Evolutionary conservation across 2,888 invertebrate species (phyloP).

Genomic region (Troides oblongomaculatus): DNA sequence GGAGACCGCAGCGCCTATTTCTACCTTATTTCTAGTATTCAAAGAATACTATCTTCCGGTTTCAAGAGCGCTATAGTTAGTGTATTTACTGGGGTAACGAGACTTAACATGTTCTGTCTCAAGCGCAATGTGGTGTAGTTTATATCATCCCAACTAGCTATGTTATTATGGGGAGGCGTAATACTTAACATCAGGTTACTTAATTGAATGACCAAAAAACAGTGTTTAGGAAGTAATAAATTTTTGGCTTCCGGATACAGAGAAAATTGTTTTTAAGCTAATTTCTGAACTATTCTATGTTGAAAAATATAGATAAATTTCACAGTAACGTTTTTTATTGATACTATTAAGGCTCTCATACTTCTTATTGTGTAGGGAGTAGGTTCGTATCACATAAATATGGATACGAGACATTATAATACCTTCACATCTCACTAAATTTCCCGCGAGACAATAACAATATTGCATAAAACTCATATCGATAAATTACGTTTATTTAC

Average conservation of each 20-base stretch:
- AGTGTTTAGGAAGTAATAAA: not conserved
- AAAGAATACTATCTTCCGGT: too few relatives aligned
- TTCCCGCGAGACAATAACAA: constrained; percentile 54
- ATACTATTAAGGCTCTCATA: not conserved
- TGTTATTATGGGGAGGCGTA: too few relatives aligned
- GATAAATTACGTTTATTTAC: constrained; percentile 36
- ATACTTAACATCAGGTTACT: too few relatives aligned
- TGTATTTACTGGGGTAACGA: too few relatives aligned
- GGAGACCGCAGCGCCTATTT: too few relatives aligned
- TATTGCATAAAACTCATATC: constrained; percentile 34
- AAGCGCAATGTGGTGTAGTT: too few relatives aligned
- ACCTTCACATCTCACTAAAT: constrained; percentile 48
- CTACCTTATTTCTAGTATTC: too few relatives aligned
- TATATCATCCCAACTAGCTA: too few relatives aligned
- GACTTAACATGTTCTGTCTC: too few relatives aligned
- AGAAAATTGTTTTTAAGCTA: not conserved
- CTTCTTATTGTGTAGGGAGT: constrained; percentile 7
- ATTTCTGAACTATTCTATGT: not conserved
- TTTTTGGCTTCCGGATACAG: not conserved
- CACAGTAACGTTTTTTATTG: not conserved
- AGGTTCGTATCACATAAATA: constrained; percentile 18
- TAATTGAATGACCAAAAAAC: too few relatives aligned
- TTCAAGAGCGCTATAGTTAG: too few relatives aligned
- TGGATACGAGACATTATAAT: constrained; percentile 34
- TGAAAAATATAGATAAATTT: not conserved